Base-by-base conservation (phyloP, 64 coral and sea anemone species). In the Catalaphyllia jardinei region DNA sequence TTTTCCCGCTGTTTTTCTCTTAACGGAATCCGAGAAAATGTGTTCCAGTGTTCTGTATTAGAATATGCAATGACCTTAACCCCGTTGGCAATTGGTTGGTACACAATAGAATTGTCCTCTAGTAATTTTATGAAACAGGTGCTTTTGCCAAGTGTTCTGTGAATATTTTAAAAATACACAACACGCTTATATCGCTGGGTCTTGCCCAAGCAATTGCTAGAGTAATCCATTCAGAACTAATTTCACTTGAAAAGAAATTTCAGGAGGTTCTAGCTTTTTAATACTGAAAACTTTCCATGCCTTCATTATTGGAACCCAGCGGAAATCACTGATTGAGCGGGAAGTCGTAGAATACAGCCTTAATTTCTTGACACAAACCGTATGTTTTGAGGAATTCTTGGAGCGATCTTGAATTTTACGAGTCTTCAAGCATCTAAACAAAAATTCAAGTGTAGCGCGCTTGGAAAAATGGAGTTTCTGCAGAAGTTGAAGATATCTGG, bases 401-500 rank as follows among this genome's bases (percentile, higher is more conserved):
- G 8, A 27, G 14, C 71, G 19, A 51, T 71, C 31, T 85, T 52
- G 25, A 50, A 71, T 24, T 27, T 69, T 69, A 69, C 65, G n/a
- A 10, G n/a, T 69, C 81, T 85, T 85, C 62, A 71, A 85, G 81
- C 24, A 85, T 85, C 71, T 50, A 12, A 17, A 69, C 69, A 62
- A 85, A 69, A 71, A 5, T 20, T 52, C 35, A 85, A 85, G 81
- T 27, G 81, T 24, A 11, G 38, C 12, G 62, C 39, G 31, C 14
- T 35, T 51, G 22, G 28, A 29, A 85, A 16, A 24, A 92, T 92
- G 90, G 90, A 92, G 38, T 79, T 92, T 72, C 87, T 84, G 83
- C 90, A 92, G 67, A 92, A 92, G 33, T 62, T 92, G 22, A 92
- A 92, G 76, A 91, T 82, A n/a, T 85, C 81, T 19, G 81, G 81